Base-by-base conservation (phyloP, 2,888 invertebrate species). In the Philhelius pedissequus region DNA sequence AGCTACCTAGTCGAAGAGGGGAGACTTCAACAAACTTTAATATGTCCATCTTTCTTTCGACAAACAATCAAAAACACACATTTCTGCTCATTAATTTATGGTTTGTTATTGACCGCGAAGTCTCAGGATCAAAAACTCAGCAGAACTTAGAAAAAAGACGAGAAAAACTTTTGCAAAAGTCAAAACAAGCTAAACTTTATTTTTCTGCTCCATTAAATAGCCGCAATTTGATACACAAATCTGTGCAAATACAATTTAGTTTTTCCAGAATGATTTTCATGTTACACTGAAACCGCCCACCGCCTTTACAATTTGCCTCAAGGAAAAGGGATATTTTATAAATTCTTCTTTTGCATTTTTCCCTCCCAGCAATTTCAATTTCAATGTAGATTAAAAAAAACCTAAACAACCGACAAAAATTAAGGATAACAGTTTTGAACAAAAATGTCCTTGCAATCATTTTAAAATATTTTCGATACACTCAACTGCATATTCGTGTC, bases 191-290 rank as follows among this genome's bases (percentile, higher is more conserved):
- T 43, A 80, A 80, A 79, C 68, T 80, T 80, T 62, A 75, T 75
- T 80, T 75, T 80, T 74, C 79, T 80, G 79, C 74, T 80, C 75
- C 79, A 80, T 80, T 80, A 74, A 80, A 60, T 80, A 75, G 79
- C 74, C 68, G 60, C 79, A 74, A 75, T 75, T 80, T 80, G 75
- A 80, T 75, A 80, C 60, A 80, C 74, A 80, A 80, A 80, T 80
- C 74, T 75, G 78, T 58, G 48, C 58, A 71, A 71, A 71, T 62
- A 71, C 35, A 74, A 56, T 56, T 48, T 38, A 27, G 4, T 20
- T 54, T 27, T 48, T 71, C 38, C 43, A 43, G n/a, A n/a, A n/a
- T n/a, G n/a, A n/a, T 43, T 43, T 40, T 62, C 11, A 18, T 27
- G 20, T 27, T 60, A 5, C 15, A 27, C 11, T 11, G 5, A n/a